Percentiles rank a stretch among this genome's conserved stretches.
These are phyloP conservation scores for Odontomachus brunneus DNA, from an alignment of 1,140 invertebrate genomes.

Conservation along the genomic window DNA sequence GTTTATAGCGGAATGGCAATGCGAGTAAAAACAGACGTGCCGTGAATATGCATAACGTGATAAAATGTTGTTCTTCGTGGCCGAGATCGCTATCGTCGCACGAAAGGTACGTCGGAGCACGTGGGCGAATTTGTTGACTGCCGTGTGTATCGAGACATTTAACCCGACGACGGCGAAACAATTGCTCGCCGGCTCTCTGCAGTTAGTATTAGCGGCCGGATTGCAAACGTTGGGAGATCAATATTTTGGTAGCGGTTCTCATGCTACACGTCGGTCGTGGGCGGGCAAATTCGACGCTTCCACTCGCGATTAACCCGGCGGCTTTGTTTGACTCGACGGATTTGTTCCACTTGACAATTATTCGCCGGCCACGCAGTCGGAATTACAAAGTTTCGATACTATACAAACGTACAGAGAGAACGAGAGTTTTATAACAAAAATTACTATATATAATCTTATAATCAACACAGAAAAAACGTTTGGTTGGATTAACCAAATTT, in stretches of 20 bases:
- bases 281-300: constrained; percentile 17
- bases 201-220: constrained; percentile 45
- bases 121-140: constrained; percentile 53
- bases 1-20: not conserved
- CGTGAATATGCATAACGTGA: constrained; percentile 7
- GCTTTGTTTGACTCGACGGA: constrained; percentile 25
- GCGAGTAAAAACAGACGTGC: not conserved
- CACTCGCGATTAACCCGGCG: constrained; percentile 25
- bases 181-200: constrained; percentile 22
- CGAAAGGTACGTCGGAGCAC: constrained; percentile 35
- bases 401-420: too few relatives aligned
- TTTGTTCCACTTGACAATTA: constrained; percentile 25
- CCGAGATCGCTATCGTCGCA: not conserved
- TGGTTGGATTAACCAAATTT: too few relatives aligned
- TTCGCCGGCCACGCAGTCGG: not conserved
- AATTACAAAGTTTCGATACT: constrained; percentile 31
- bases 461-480: too few relatives aligned
- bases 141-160: constrained; percentile 39
- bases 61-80: constrained; percentile 3
- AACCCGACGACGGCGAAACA: constrained; percentile 43
- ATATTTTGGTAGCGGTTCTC: constrained; percentile 59
- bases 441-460: too few relatives aligned
- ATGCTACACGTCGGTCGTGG: constrained; percentile 32
- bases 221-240: constrained; percentile 53
- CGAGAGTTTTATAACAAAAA: too few relatives aligned